phyloP scores from a whole-genome alignment of 1,140 invertebrate genomes.

The Tribolium madens region DNA sequence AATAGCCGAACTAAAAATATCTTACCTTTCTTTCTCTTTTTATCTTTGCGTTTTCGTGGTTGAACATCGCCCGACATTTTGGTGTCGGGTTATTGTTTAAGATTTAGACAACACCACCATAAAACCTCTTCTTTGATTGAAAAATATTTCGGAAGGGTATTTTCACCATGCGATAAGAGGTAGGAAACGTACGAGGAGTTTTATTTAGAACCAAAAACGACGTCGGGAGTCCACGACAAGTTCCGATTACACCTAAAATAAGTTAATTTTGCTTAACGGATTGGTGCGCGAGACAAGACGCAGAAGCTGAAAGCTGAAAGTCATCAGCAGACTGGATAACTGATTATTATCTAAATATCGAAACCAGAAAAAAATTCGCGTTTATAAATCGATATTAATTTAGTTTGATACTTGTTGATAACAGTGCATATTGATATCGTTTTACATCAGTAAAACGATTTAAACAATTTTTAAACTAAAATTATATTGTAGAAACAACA shows the following conservation, averaged over 20 bases:
- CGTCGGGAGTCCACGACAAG: slow-evolving; percentile 38
- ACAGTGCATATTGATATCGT: too few species aligned
- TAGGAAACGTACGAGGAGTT: slow-evolving; percentile 40
- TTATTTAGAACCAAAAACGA: slow-evolving; percentile 41
- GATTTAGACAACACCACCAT: slow-evolving; percentile 52
- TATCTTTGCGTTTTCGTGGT: slow-evolving; percentile 79
- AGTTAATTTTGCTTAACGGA: slow-evolving; percentile 34
- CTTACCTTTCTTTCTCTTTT: slow-evolving; percentile 79
- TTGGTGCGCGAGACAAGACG: neutral
- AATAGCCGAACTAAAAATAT: slow-evolving; percentile 45
- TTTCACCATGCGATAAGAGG: slow-evolving; percentile 45
- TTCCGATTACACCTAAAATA: slow-evolving; percentile 44
- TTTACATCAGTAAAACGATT: too few species aligned
- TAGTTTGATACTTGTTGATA: too few species aligned
- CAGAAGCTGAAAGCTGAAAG: too few species aligned
- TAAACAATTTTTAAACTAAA: too few species aligned
- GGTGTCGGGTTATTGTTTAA: slow-evolving; percentile 53
- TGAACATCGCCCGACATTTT: slow-evolving; percentile 81
- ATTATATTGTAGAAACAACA: too few species aligned
- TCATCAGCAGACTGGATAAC: too few species aligned
- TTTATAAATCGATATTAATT: too few species aligned
- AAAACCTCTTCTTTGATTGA: slow-evolving; percentile 45
- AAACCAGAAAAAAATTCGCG: too few species aligned
- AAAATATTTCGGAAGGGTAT: slow-evolving; percentile 35
- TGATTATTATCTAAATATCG: too few species aligned